phyloP scores from a whole-genome alignment of 2,888 invertebrate genomes.

The Chironomus tentans region DNA sequence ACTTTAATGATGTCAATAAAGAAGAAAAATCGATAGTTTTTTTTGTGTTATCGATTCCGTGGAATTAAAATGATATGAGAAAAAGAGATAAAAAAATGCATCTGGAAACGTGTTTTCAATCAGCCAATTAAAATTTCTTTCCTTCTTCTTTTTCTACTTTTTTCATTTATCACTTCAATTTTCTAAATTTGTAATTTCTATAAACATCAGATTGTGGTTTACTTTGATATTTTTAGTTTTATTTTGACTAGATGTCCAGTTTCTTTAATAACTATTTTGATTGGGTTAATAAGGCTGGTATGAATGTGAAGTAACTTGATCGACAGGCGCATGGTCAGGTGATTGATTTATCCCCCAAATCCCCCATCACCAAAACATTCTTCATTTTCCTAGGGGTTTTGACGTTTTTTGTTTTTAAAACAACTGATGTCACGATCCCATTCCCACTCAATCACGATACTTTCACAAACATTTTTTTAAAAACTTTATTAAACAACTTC shows the following conservation, averaged over 20 bases:
- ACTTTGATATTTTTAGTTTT: background rate
- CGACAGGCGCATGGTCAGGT: no score
- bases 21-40: background rate
- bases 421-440: no score
- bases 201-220: background rate
- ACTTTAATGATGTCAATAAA: background rate
- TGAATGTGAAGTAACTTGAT: no score
- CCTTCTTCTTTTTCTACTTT: background rate
- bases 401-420: no score
- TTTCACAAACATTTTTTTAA: no score
- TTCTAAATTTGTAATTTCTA: background rate
- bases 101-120: background rate
- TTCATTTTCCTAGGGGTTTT: no score
- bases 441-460: no score
- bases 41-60: background rate
- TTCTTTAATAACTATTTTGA: no score
- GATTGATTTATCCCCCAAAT: no score
- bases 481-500: no score
- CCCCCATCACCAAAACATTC: no score
- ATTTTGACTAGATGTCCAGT: background rate
- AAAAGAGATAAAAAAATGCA: background rate
- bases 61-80: background rate
- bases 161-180: background rate
- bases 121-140: constrained; percentile 22
- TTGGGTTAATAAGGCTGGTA: no score